Evolutionary conservation across 2,888 invertebrate species (phyloP).

Genomic region (Ommatoiulus sabulosus): DNA sequence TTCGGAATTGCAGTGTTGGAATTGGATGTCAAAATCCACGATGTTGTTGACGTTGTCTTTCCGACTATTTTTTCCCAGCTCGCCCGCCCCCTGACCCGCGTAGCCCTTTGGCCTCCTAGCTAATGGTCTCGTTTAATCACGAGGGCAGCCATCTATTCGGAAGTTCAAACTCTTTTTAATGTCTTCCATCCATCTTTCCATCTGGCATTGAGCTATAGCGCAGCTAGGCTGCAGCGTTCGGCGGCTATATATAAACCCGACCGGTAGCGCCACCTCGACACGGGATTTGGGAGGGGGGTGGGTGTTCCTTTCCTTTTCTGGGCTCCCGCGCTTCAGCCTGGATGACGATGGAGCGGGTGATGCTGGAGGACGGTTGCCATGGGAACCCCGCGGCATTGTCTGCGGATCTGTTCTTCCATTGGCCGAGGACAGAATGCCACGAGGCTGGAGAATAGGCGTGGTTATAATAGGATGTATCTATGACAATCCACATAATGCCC

Average conservation of each 20-base stretch:
- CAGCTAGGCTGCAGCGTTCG: neutral
- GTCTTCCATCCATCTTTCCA: slow-evolving; percentile 6
- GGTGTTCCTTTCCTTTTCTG: neutral
- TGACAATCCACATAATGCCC: slow-evolving; percentile 34
- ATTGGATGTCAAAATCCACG: too few relatives aligned
- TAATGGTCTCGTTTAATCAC: neutral
- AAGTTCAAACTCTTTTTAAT: slow-evolving; percentile 27
- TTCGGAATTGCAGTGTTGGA: too few relatives aligned
- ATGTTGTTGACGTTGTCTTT: too few relatives aligned
- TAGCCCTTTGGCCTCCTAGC: neutral
- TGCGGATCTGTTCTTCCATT: neutral
- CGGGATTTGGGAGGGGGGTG: neutral
- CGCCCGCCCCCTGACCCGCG: too few relatives aligned
- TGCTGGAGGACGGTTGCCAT: slow-evolving; percentile 34
- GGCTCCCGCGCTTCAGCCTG: neutral
- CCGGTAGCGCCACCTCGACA: slow-evolving; percentile 9
- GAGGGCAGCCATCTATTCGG: neutral
- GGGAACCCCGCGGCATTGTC: slow-evolving; percentile 17
- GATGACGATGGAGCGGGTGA: neutral
- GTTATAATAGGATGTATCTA: slow-evolving; percentile 34
- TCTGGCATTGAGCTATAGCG: slow-evolving; percentile 15
- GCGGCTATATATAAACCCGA: neutral
- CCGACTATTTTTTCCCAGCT: too few relatives aligned
- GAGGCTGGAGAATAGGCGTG: slow-evolving; percentile 34
- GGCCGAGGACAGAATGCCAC: slow-evolving; percentile 26